Evolutionary conservation across 2,797 vertebrate species (phyloP).

Genomic region (Malacoctenus gilli): DNA sequence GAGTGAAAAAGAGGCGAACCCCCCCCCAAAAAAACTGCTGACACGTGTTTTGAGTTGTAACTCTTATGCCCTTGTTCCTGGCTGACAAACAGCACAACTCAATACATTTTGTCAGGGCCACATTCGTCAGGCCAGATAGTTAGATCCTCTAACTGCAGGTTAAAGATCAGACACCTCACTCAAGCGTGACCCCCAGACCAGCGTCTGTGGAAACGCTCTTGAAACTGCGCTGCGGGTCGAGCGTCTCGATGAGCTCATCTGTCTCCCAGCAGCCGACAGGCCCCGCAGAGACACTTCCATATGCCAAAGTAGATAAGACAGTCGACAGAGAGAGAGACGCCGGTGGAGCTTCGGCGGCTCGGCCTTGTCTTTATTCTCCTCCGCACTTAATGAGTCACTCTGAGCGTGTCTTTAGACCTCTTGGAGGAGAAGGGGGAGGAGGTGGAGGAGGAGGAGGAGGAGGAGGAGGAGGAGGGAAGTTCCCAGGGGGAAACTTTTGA

Average conservation of each 20-base stretch:
- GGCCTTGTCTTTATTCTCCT: conserved; percentile 63
- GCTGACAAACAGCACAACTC: conserved; percentile 35
- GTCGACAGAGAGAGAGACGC: conserved; percentile 51
- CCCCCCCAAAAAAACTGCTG: conserved; percentile 45
- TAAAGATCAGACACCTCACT: conserved; percentile 36
- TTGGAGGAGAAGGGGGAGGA: too few relatives aligned
- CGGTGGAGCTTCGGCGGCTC: conserved; percentile 44
- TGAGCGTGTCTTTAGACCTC: conserved; percentile 60
- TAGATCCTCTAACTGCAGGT: conserved; percentile 11
- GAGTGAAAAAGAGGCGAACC: conserved; percentile 33
- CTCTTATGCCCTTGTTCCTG: conserved; percentile 43
- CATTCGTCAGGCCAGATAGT: conserved; percentile 36
- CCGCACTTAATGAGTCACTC: conserved; percentile 64
- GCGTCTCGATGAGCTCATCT: conserved; percentile 51
- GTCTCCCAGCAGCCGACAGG: conserved; percentile 50
- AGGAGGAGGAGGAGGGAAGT: conserved; percentile 61
- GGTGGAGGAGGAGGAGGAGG: conserved; percentile 53
- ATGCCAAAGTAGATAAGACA: conserved; percentile 56
- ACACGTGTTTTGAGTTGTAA: conserved; percentile 69
- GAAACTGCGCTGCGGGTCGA: conserved; percentile 11
- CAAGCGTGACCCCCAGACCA: conserved; percentile 16
- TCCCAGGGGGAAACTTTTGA: conserved; percentile 71
- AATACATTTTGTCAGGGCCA: conserved; percentile 30
- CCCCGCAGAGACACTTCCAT: conserved; percentile 51
- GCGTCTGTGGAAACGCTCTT: conserved; percentile 16